These are phyloP conservation scores for Agrenia bidenticulata DNA, from an alignment of 2,888 invertebrate genomes.

Conservation along the genomic window DNA sequence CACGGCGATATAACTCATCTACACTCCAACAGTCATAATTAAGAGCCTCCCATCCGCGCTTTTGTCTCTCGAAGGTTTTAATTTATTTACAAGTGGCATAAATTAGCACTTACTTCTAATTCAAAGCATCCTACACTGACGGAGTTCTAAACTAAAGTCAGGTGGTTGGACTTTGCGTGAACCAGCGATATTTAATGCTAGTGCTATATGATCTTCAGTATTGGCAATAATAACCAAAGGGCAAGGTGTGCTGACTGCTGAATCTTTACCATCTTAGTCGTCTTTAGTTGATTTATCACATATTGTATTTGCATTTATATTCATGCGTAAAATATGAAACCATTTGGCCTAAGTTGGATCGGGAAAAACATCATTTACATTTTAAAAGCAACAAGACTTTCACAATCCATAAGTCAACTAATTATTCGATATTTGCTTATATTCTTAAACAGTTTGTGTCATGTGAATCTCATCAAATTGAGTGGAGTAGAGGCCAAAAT, in stretches of 20 bases:
- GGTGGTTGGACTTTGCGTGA: no score
- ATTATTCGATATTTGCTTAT: constrained; percentile 12
- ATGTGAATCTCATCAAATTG: no score
- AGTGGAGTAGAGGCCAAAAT: no score
- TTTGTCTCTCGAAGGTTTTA: constrained; percentile 7
- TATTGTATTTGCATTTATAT: constrained; percentile 19
- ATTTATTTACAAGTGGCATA: constrained; percentile 31
- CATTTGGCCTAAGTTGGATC: no score
- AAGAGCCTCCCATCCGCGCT: not conserved
- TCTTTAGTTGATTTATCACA: constrained; percentile 18
- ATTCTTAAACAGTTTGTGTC: no score
- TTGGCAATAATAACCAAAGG: constrained; percentile 13
- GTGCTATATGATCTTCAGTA: no score
- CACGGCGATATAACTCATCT: not conserved
- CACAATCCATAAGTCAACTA: constrained; percentile 7
- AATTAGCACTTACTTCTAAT: constrained; percentile 27
- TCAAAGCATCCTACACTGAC: no score
- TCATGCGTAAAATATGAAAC: constrained; percentile 6
- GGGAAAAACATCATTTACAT: no score
- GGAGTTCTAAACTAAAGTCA: no score
- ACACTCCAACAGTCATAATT: not conserved
- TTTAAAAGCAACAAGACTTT: no score
- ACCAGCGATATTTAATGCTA: no score
- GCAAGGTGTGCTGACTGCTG: constrained; percentile 8
- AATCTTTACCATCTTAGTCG: constrained; percentile 11